Base-by-base conservation (phyloP, 1,140 invertebrate genomes). In the Meloidogyne hapla region DNA sequence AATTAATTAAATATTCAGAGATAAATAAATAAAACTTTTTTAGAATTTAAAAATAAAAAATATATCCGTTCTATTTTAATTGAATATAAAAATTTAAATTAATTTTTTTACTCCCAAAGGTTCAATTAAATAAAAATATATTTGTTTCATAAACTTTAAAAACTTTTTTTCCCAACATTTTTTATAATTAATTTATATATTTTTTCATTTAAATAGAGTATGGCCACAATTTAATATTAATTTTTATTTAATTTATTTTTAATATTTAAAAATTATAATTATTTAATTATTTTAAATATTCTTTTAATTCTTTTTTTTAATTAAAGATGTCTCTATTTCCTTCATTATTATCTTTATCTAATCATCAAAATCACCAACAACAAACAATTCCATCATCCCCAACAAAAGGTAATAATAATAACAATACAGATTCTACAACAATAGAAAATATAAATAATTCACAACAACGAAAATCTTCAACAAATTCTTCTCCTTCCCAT, bases 291-390 rank as follows among this genome's bases (percentile, higher is more conserved):
- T 33, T 33, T 8, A 66, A 33, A 26, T 8, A 66, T 18, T 5
- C 13, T 21, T 65, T 65, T 4, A 65, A 21, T 15, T 21, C 15
- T 67, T 23, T 23, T n/a, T 21, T 6, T 6, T 8, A 23, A 21
- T 6, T 61, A 8, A n/a, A 70, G 69, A 70, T 70, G 69, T 70
- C 69, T 6, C 10, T 70, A 56, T 70, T 70, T 63, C 69, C 69
- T 26, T 56, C 69, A 67, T 48, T 70, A 38, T 56, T 70, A 21
- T 70, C 69, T n/a, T 21, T 67, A n/a, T 42, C 28, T 6, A 33
- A 67, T 42, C n/a, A 67, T n/a, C 18, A 66, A 63, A 66, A 40
- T 66, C 13, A 33, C 21, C n/a, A 33, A 33, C 33, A 33, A 33
- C 38, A 42, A 28, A 42, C 25, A 42, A 42, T 45, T 0, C 28